Evolutionary conservation across 1,140 invertebrate species (phyloP).

Genomic region (Aphelinus certus): DNA sequence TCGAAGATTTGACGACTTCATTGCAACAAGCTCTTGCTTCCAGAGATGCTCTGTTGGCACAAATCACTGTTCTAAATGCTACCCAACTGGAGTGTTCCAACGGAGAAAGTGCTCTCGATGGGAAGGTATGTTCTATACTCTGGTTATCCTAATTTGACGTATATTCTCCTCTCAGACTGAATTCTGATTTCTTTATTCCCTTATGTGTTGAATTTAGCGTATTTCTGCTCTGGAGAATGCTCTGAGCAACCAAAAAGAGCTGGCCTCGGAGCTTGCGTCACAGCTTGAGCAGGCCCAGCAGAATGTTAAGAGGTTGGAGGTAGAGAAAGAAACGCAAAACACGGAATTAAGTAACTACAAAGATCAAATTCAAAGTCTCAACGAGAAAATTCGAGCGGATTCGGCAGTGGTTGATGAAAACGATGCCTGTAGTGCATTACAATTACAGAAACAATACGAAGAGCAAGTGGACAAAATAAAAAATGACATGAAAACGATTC

Average conservation of each 20-base stretch:
- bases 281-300: conserved; percentile 48
- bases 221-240: conserved; percentile 47
- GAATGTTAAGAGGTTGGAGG: conserved; percentile 48
- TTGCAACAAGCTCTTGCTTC: conserved; percentile 57
- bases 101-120: conserved; percentile 42
- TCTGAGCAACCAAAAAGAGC: conserved; percentile 43
- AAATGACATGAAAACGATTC: conserved; percentile 54
- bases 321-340: conserved; percentile 51
- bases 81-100: conserved; percentile 41
- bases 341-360: conserved; percentile 54
- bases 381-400: conserved; percentile 49
- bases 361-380: conserved; percentile 52
- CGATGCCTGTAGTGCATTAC: conserved; percentile 47
- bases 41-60: conserved; percentile 52
- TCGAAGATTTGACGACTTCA: conserved; percentile 57
- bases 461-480: conserved; percentile 55
- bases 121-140: conserved; percentile 48
- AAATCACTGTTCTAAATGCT: conserved; percentile 51
- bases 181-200: conserved; percentile 8
- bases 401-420: conserved; percentile 40
- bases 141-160: background rate
- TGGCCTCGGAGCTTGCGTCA: conserved; percentile 46
- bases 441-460: conserved; percentile 55
- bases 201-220: conserved; percentile 33
- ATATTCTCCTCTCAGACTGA: background rate